Conservation (phyloP, 2,113 vertebrate genomes). For the Petrocephalus zakoni region DNA sequence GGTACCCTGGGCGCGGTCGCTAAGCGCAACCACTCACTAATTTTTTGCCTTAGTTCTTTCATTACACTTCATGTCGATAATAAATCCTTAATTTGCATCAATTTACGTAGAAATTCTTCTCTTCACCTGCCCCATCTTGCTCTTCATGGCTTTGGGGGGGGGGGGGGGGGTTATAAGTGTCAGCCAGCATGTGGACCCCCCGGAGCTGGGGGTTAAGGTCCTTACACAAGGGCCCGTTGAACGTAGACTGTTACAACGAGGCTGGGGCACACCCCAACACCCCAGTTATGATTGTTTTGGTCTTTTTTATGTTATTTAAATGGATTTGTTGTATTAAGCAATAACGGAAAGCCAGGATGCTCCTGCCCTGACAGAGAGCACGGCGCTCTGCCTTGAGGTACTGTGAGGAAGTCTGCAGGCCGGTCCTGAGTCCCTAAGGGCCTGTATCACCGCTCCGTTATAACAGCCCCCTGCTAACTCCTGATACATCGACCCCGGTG, state of each 20-base stretch:
- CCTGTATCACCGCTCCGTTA: constrained; percentile 26
- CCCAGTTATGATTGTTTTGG: neutral
- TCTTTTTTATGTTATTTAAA: neutral
- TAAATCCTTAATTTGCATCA: neutral
- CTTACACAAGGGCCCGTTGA: neutral
- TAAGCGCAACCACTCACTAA: neutral
- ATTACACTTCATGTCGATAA: neutral
- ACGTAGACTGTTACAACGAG: no score
- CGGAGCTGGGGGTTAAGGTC: neutral
- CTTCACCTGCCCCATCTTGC: neutral
- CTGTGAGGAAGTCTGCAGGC: neutral
- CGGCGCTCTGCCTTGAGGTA: neutral
- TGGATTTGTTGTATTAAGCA: neutral
- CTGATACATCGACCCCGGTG: constrained; percentile 18
- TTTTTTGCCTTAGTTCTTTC: neutral
- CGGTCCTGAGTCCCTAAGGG: neutral
- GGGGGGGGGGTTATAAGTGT: neutral
- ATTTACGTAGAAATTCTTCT: neutral
- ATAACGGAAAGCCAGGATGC: neutral
- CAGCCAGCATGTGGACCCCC: neutral
- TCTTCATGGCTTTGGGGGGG: neutral
- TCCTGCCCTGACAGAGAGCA: no score
- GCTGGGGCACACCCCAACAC: neutral
- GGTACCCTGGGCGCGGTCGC: no score
- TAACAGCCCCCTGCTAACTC: constrained; percentile 45